Percentiles rank a stretch among this genome's conserved stretches.
Evolutionary conservation across 2,797 vertebrate genomes (phyloP).

Genomic region (Cyclura pinguis): DNA sequence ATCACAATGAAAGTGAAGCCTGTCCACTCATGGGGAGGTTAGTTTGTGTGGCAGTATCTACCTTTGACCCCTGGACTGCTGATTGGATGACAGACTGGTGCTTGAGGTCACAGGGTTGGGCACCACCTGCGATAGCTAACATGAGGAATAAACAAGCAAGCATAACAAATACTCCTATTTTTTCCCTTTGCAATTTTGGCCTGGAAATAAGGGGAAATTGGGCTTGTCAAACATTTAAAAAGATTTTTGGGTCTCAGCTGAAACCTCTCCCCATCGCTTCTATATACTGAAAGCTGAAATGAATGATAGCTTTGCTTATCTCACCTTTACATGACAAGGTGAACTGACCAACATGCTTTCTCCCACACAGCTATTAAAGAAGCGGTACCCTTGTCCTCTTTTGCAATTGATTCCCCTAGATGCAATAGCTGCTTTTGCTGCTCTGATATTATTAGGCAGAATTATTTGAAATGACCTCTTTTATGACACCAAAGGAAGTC

Average conservation of each 20-base stretch:
- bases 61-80: not conserved
- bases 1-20: too few species aligned
- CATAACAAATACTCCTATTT: not conserved
- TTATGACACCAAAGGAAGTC: slow-evolving; percentile 19
- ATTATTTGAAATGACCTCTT: slow-evolving; percentile 28
- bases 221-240: not conserved
- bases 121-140: not conserved
- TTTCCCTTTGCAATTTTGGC: not conserved
- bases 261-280: not conserved
- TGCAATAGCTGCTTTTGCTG: not conserved
- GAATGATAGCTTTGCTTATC: not conserved
- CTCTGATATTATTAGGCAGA: slow-evolving; percentile 4
- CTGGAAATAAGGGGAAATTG: not conserved
- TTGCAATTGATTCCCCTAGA: not conserved
- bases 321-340: not conserved
- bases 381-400: not conserved
- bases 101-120: too few species aligned
- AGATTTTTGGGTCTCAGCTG: not conserved
- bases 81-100: not conserved
- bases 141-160: not conserved
- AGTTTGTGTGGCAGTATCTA: not conserved
- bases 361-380: not conserved
- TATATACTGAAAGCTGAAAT: not conserved
- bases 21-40: not conserved
- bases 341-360: not conserved